Percentiles rank a stretch among this genome's conserved stretches.
These are phyloP conservation scores for Erynnis tages DNA, from an alignment of 2,888 invertebrate species.

Conservation along the genomic window DNA sequence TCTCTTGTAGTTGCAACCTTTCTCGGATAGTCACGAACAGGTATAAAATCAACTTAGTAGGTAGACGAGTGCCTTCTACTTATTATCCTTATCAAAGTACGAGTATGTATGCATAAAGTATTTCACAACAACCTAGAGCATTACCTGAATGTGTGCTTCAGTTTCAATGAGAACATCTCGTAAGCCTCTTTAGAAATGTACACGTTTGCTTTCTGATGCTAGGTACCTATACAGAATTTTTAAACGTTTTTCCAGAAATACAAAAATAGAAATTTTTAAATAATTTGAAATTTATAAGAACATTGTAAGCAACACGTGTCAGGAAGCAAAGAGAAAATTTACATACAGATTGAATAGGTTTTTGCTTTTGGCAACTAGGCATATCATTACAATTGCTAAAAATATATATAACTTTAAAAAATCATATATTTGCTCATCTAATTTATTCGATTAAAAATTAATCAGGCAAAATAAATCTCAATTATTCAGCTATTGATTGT, in stretches of 20 bases:
- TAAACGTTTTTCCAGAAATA: too few relatives aligned
- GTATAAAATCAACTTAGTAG: constrained; percentile 63
- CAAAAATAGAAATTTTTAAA: not conserved
- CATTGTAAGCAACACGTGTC: constrained; percentile 2
- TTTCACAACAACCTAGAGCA: constrained; percentile 35
- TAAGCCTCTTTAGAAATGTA: constrained; percentile 31
- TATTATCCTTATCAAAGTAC: constrained; percentile 44
- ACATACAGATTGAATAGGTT: constrained; percentile 16
- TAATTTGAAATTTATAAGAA: not conserved
- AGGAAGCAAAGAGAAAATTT: constrained; percentile 25
- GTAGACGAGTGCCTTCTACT: constrained; percentile 57
- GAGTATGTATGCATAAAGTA: constrained; percentile 47
- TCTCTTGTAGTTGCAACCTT: constrained; percentile 80
- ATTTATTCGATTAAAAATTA: too few relatives aligned
- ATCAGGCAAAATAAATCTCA: too few relatives aligned
- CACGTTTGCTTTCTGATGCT: constrained; percentile 33
- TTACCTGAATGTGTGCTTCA: constrained; percentile 35
- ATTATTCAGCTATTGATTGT: too few relatives aligned
- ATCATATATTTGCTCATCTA: too few relatives aligned
- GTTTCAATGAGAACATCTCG: constrained; percentile 26
- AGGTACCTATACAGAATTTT: not conserved
- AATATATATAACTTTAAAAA: too few relatives aligned
- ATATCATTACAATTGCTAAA: not conserved
- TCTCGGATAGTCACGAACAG: constrained; percentile 81
- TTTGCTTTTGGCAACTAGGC: constrained; percentile 31